Conservation (phyloP, 2,797 vertebrate species). For the Microchirus variegatus region DNA sequence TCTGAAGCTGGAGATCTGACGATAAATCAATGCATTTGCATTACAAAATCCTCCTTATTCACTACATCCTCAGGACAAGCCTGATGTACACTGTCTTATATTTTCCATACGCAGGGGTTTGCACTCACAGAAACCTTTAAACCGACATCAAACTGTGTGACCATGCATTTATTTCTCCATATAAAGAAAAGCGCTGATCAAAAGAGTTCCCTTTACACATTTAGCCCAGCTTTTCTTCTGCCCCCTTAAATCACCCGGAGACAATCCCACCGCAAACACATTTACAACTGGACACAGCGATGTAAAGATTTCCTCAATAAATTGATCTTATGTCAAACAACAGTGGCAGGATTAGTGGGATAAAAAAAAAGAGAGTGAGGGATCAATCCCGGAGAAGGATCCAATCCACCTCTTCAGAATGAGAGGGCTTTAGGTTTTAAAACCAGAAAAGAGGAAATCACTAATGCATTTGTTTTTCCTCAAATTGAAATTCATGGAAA, state of each 20-base stretch:
- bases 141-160: slow-evolving; percentile 28
- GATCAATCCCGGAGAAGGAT: slow-evolving; percentile 46
- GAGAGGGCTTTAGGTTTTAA: slow-evolving; percentile 44
- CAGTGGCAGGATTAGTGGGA: slow-evolving; percentile 56
- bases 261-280: slow-evolving; percentile 69
- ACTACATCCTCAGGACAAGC: too few species aligned
- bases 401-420: slow-evolving; percentile 53
- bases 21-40: too few species aligned
- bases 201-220: slow-evolving; percentile 39
- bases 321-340: slow-evolving; percentile 68
- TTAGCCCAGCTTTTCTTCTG: slow-evolving; percentile 15
- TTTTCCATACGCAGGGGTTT: slow-evolving; percentile 9
- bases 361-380: slow-evolving; percentile 46
- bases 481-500: slow-evolving; percentile 50
- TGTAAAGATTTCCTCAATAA: slow-evolving; percentile 66
- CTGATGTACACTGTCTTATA: slow-evolving; percentile 18
- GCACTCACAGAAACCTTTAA: slow-evolving; percentile 3
- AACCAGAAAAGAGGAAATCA: slow-evolving; percentile 20
- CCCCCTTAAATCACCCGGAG: slow-evolving; percentile 37
- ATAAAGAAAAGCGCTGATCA: slow-evolving; percentile 9
- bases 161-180: slow-evolving; percentile 15
- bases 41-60: too few species aligned
- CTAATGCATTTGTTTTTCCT: slow-evolving; percentile 29
- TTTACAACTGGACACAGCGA: slow-evolving; percentile 58
- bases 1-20: too few species aligned